Evolutionary conservation across 2,888 invertebrate species (phyloP).

Genomic region (Chymomyza fuscimana): DNA sequence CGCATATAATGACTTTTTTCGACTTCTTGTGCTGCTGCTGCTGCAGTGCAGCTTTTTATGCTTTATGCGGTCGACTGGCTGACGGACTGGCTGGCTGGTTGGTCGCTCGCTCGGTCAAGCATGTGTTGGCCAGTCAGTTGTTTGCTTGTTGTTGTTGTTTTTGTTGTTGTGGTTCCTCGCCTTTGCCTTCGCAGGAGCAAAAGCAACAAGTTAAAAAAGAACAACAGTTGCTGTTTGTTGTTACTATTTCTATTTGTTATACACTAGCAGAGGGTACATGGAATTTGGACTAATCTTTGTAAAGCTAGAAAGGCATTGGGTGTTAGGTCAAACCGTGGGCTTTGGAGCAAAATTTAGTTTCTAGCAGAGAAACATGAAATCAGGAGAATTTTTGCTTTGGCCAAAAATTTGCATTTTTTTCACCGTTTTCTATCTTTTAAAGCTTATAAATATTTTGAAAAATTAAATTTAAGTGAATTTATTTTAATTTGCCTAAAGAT

Average conservation of each 20-base stretch:
- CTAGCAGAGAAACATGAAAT: too few relatives aligned
- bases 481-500: too few relatives aligned
- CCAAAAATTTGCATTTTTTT: too few relatives aligned
- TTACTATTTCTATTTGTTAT: slow-evolving; percentile 11
- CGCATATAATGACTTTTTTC: slow-evolving; percentile 71
- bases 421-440: too few relatives aligned
- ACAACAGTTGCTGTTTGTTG: slow-evolving; percentile 44
- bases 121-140: slow-evolving; percentile 43
- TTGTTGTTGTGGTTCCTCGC: slow-evolving; percentile 31
- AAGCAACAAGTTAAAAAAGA: slow-evolving; percentile 15
- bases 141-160: slow-evolving; percentile 35
- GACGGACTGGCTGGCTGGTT: slow-evolving; percentile 33
- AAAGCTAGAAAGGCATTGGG: too few relatives aligned
- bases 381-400: too few relatives aligned
- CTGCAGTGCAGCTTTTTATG: slow-evolving; percentile 66
- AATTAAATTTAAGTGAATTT: too few relatives aligned
- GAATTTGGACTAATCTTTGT: not conserved
- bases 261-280: not conserved
- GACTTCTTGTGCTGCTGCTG: slow-evolving; percentile 53
- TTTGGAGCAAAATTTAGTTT: too few relatives aligned
- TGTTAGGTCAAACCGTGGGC: too few relatives aligned
- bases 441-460: too few relatives aligned
- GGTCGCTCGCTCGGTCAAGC: slow-evolving; percentile 63
- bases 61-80: slow-evolving; percentile 71
- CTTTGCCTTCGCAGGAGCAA: slow-evolving; percentile 33